Conservation (phyloP, 2,797 vertebrate genomes). For the Melanotaenia nigrans region DNA sequence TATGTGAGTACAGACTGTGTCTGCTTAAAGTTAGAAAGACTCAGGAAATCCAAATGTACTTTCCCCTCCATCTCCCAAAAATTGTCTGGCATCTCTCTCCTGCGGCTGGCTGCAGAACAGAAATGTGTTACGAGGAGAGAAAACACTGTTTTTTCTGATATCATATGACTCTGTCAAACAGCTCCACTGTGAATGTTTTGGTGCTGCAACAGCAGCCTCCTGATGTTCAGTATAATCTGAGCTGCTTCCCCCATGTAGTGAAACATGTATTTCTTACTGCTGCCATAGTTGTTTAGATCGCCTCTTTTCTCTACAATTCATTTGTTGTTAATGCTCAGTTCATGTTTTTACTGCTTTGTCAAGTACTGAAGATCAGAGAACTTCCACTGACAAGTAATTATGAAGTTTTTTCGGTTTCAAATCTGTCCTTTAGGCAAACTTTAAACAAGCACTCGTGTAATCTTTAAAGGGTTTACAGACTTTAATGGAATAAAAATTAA, state of each 20-base stretch:
- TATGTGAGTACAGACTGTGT: slow-evolving; percentile 15
- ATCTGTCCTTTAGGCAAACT: slow-evolving; percentile 36
- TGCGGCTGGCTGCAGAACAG: slow-evolving; percentile 15
- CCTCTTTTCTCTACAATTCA: slow-evolving; percentile 25
- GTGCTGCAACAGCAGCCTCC: slow-evolving; percentile 14
- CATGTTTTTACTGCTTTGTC: slow-evolving; percentile 40
- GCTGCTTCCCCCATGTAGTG: not conserved
- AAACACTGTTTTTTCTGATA: slow-evolving; percentile 24
- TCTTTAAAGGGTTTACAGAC: slow-evolving; percentile 34
- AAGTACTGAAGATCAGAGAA: slow-evolving; percentile 46
- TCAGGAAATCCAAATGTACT: slow-evolving; percentile 41
- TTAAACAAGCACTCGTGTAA: slow-evolving; percentile 18
- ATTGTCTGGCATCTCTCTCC: slow-evolving; percentile 18
- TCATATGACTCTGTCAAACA: slow-evolving; percentile 33
- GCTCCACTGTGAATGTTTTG: slow-evolving; percentile 27
- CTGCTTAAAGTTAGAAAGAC: slow-evolving; percentile 26
- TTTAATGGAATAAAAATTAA: slow-evolving; percentile 29
- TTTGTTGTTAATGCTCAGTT: slow-evolving; percentile 48
- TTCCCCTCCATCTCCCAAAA: slow-evolving; percentile 9
- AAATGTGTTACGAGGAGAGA: slow-evolving; percentile 24
- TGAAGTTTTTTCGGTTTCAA: slow-evolving; percentile 42
- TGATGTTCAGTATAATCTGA: slow-evolving; percentile 23
- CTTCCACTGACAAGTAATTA: slow-evolving; percentile 45
- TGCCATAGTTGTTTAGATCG: slow-evolving; percentile 34
- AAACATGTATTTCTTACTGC: slow-evolving; percentile 34